Percentiles rank a stretch among this genome's conserved stretches.
phyloP scores from a whole-genome alignment of 2,888 invertebrate species.

The Rambutsinella grinnellia region DNA sequence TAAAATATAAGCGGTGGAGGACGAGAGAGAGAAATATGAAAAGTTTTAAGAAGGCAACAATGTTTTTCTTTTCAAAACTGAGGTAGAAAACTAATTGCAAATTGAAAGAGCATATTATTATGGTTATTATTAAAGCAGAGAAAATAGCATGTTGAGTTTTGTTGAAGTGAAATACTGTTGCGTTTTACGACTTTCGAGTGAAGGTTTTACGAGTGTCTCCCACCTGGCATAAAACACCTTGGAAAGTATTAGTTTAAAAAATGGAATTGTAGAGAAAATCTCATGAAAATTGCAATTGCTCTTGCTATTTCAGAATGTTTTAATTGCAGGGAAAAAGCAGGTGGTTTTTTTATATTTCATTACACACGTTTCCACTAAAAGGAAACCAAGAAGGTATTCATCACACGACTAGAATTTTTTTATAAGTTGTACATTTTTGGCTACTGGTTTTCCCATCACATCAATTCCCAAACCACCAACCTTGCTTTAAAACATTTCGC shows the following conservation, averaged over 20 bases:
- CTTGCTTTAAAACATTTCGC: constrained; percentile 1
- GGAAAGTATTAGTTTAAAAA: constrained; percentile 7
- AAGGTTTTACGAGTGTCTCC: constrained; percentile 48
- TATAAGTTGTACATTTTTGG: constrained; percentile 15
- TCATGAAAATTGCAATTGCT: neutral
- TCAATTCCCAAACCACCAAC: neutral
- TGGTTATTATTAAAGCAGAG: constrained; percentile 18
- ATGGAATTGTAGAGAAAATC: neutral
- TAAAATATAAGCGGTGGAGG: too few species aligned
- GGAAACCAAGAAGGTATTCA: neutral
- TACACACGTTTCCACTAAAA: neutral
- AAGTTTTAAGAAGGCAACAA: neutral
- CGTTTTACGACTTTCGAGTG: constrained; percentile 46
- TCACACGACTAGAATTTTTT: neutral
- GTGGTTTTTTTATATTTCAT: neutral
- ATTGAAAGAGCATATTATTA: constrained; percentile 28
- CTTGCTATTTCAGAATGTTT: neutral
- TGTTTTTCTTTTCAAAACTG: neutral
- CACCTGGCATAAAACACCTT: constrained; percentile 49
- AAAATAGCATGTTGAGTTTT: constrained; percentile 32
- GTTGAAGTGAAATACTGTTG: constrained; percentile 44
- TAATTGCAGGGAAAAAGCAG: too few species aligned
- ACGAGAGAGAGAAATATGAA: too few species aligned
- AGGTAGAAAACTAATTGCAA: constrained; percentile 34
- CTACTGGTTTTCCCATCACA: constrained; percentile 53